phyloP scores from a whole-genome alignment of 2,888 invertebrate species.

The Nymphalis urticae region DNA sequence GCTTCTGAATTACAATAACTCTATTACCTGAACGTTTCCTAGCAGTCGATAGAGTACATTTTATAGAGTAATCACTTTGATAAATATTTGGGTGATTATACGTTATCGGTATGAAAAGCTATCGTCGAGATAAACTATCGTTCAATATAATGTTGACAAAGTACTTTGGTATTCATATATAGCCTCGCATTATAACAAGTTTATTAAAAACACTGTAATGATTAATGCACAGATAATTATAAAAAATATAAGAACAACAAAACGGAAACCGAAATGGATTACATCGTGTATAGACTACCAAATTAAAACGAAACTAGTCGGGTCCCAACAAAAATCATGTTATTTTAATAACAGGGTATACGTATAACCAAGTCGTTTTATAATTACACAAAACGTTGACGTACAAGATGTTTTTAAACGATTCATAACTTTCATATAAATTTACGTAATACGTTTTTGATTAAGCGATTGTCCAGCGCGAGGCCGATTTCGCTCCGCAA shows the following conservation, averaged over 20 bases:
- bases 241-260: not conserved
- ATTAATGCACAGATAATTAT: not conserved
- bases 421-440: constrained; percentile 27
- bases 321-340: not conserved
- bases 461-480: constrained; percentile 16
- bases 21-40: not conserved
- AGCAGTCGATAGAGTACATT: not conserved
- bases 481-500: not conserved
- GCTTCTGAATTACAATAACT: constrained; percentile 4
- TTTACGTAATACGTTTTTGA: constrained; percentile 23
- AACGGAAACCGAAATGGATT: too few relatives aligned
- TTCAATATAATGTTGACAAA: constrained; percentile 44
- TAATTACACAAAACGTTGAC: not conserved
- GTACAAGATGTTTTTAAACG: constrained; percentile 9
- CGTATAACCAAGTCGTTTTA: constrained; percentile 12
- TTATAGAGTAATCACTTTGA: constrained; percentile 17
- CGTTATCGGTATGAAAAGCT: constrained; percentile 37
- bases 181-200: not conserved
- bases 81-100: constrained; percentile 13
- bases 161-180: constrained; percentile 27
- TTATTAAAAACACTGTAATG: not conserved
- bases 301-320: not conserved
- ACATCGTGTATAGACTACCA: not conserved
- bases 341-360: constrained; percentile 1
- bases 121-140: constrained; percentile 48